Evolutionary conservation across 2,797 vertebrate genomes (phyloP).

Genomic region (Ciconia nigra): DNA sequence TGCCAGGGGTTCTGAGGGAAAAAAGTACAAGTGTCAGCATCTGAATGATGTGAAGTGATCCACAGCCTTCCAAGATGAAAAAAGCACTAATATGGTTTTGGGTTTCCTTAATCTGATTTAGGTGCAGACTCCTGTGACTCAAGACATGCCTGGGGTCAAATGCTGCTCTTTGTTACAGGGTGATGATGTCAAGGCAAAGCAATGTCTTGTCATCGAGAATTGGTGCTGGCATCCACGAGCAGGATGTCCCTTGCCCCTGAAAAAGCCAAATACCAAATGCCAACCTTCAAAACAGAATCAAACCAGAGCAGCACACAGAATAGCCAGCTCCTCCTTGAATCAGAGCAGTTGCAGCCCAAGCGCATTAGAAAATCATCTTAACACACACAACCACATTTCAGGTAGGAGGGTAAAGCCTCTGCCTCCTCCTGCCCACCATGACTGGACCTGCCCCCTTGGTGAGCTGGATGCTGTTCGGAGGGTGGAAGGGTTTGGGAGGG

Average conservation of each 20-base stretch:
- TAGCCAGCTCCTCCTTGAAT: not conserved
- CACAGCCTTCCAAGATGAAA: not conserved
- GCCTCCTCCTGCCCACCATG: not conserved
- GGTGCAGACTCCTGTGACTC: not conserved
- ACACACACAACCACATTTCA: not conserved
- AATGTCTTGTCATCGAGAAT: not conserved
- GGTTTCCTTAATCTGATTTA: not conserved
- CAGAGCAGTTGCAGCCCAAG: not conserved
- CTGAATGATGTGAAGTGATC: not conserved
- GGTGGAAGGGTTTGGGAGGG: not conserved
- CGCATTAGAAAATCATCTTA: not conserved
- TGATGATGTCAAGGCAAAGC: not conserved
- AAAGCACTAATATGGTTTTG: not conserved
- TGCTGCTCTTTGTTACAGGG: not conserved
- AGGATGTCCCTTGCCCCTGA: not conserved
- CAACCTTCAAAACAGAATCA: not conserved
- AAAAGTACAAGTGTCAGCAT: not conserved
- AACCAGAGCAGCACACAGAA: rapidly evolving
- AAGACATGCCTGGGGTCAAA: not conserved
- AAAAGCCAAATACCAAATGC: not conserved
- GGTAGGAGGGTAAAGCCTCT: not conserved
- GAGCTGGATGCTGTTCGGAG: not conserved
- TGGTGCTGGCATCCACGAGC: not conserved
- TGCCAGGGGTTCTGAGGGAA: too few species aligned
- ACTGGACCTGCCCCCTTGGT: not conserved